Evolutionary conservation across 2,888 invertebrate genomes (phyloP), one percentile per base, ranked within the genome.

Genomic region (Drosophila algonquin): DNA sequence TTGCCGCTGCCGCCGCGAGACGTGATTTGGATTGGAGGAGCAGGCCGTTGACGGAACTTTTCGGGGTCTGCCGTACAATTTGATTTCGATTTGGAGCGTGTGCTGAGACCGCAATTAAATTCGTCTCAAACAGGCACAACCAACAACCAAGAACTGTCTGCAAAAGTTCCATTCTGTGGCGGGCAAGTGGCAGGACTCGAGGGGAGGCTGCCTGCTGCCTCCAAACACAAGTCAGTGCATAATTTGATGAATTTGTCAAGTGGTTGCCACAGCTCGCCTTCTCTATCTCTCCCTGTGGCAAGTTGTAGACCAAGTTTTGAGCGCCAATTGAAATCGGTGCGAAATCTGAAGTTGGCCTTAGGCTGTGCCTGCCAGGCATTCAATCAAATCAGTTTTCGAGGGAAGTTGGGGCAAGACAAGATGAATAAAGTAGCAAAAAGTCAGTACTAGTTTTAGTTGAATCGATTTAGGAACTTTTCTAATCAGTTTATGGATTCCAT

Each of bases 211-310:
- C 45, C 24, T 18, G 27, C 14, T 45, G 27, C 40, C 54, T 50
- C 7, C 65, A 16, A 35, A 63, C 32, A 50, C 47, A 46, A 60
- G 68, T 47, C 72, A 48, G 60, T 16, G 69, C 61, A 54, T 68
- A 72, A 77, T 77, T 77, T 77, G 75, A 77, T 77, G 63, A 72
- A 72, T 56, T 72, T 75, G 65, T 74, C 75, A 71, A 77, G 76
- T 76, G 76, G 52, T 27, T 53, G 59, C 30, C 21, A 45, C 27
- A 48, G 40, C 16, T 16, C 3, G 2, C n/a, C 16, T 21, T n/a
- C 21, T 18, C n/a, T 1, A 1, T 3, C 12, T 32, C 32, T 32
- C n/a, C 1, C 16, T 21, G 18, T 35, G 46, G 48, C 52, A 76
- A 62, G 59, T 73, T 45, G 58, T 56, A 30, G 59, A 50, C 32